phyloP scores from a whole-genome alignment of 2,888 invertebrate genomes.

The Dynastes tityus region DNA sequence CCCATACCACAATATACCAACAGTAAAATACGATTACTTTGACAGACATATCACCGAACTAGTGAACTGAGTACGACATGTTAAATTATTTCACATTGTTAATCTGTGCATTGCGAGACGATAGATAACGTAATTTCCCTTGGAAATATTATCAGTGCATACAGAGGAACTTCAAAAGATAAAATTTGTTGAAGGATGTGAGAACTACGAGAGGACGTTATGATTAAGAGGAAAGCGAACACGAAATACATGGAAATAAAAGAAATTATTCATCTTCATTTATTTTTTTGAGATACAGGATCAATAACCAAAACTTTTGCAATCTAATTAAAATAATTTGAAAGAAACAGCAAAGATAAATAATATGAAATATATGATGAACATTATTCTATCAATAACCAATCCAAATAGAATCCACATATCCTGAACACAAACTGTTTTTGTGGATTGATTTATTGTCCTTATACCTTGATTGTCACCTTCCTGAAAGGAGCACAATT shows the following conservation, averaged over 20 bases:
- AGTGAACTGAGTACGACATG: neutral
- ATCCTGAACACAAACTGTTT: slow-evolving; percentile 59
- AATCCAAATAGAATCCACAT: slow-evolving; percentile 65
- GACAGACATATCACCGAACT: slow-evolving; percentile 2
- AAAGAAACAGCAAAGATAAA: neutral
- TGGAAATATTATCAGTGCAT: slow-evolving; percentile 13
- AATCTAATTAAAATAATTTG: neutral
- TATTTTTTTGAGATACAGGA: neutral
- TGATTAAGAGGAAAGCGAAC: neutral
- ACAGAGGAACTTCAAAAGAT: slow-evolving; percentile 25
- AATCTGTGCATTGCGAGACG: neutral
- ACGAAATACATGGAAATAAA: neutral
- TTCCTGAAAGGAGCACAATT: neutral
- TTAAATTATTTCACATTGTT: neutral
- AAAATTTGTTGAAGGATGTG: slow-evolving; percentile 29
- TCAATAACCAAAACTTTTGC: neutral
- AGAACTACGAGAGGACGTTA: neutral
- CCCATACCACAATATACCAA: slow-evolving; percentile 2
- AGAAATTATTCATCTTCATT: too few species aligned
- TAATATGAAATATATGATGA: slow-evolving; percentile 59
- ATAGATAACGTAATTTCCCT: slow-evolving; percentile 26
- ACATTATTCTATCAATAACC: slow-evolving; percentile 64
- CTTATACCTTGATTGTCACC: neutral
- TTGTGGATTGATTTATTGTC: slow-evolving; percentile 46
- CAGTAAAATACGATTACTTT: neutral